Conservation (phyloP, 2,888 invertebrate species). For the Microctonus aethiopoides region DNA sequence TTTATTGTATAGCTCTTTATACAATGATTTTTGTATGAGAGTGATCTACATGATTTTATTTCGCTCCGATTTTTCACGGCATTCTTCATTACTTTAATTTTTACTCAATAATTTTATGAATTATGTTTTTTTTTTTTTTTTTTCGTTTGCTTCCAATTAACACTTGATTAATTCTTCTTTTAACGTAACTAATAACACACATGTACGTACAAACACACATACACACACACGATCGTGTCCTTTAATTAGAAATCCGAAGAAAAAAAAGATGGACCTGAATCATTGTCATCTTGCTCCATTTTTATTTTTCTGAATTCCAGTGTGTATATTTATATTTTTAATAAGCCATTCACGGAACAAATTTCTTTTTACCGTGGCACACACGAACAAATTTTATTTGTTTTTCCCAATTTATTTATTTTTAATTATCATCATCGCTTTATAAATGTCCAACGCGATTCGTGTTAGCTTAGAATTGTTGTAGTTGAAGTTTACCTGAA, state of each 20-base stretch:
- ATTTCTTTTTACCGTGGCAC: constrained; percentile 60
- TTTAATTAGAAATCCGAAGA: constrained; percentile 11
- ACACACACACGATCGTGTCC: not conserved
- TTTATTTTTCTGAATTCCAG: constrained; percentile 28
- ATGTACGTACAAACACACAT: not conserved
- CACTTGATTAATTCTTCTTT: not conserved
- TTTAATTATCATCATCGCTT: constrained; percentile 45
- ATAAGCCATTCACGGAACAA: constrained; percentile 31
- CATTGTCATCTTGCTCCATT: constrained; percentile 23
- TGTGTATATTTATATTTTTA: constrained; percentile 21
- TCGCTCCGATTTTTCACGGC: not conserved
- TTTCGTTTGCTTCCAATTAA: not conserved
- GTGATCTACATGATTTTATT: not conserved
- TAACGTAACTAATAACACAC: no score
- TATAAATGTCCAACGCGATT: constrained; percentile 34
- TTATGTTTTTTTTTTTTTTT: not conserved
- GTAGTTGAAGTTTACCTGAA: constrained; percentile 62
- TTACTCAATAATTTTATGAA: not conserved
- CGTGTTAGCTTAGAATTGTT: constrained; percentile 53
- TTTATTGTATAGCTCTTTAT: no score
- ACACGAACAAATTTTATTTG: constrained; percentile 51
- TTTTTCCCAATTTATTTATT: constrained; percentile 32
- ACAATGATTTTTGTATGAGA: not conserved
- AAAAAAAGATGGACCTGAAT: constrained; percentile 31
- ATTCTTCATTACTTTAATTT: not conserved